phyloP scores from a whole-genome alignment of 2,797 vertebrate genomes.

The Graptemys geographica region DNA sequence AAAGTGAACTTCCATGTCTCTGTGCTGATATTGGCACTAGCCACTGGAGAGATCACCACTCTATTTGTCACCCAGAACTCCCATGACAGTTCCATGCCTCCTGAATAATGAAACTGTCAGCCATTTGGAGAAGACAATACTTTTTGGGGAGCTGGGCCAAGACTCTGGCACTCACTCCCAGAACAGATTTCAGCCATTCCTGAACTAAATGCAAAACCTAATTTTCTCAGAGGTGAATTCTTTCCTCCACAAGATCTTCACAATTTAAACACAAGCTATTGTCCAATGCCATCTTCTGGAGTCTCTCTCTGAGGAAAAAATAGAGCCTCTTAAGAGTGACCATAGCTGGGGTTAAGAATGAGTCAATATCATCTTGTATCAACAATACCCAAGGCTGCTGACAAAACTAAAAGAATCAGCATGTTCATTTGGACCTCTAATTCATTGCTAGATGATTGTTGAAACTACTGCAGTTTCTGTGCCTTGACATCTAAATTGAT shows the following conservation, averaged over 20 bases:
- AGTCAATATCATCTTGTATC: not conserved
- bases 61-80: not conserved
- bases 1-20: not conserved
- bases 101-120: not conserved
- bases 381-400: not conserved
- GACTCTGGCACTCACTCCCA: not conserved
- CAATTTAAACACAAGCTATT: not conserved
- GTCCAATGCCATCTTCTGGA: not conserved
- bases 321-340: not conserved
- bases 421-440: not conserved
- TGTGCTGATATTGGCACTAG: not conserved
- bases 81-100: not conserved
- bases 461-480: not conserved
- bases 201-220: not conserved
- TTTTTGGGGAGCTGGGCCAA: not conserved
- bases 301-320: not conserved
- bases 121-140: not conserved
- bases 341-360: not conserved
- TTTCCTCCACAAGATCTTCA: not conserved
- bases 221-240: not conserved
- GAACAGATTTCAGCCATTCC: not conserved
- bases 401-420: not conserved
- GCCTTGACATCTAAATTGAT: not conserved
- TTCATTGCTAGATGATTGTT: not conserved
- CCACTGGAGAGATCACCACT: not conserved